Base-by-base conservation (phyloP, 2,888 invertebrate genomes). In the Boloria euphrosyne region DNA sequence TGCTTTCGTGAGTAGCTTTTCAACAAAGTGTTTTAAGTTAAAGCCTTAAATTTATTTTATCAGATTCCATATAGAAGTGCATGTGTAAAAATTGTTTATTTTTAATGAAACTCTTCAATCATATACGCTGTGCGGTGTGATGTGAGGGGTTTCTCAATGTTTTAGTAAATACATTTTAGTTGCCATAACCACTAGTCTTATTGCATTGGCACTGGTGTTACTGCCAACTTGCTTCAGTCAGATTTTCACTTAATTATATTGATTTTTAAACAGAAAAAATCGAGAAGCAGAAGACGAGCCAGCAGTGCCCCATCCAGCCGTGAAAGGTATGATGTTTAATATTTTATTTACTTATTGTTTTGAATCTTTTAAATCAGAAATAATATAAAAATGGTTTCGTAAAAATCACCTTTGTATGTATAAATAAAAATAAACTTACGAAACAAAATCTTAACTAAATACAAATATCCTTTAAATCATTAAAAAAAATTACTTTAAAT, bases 181-280 rank as follows among this genome's bases (percentile, higher is more conserved):
- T 90, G 89, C 86, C 85, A 86, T 89, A 85, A 87, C 86, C 91
- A 92, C 91, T 91, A 91, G 90, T 85, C 80, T 84, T 89, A 83
- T 87, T 89, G 88, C 89, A 89, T 89, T 91, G 92, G 91, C 92
- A 92, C 92, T 88, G 90, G 91, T 92, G 91, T 91, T 89, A 77
- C 73, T 77, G 71, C 69, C 69, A 46, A 65, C 70, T 74, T 78
- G 69, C 70, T 70, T 68, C 43, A 64, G 13, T 43, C 52, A 65
- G 54, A 62, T 69, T 63, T 62, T 73, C 63, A 75, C 66, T 70
- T 72, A 27, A 46, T 70, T 60, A 75, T 80, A 71, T 84, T 84
- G 73, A 83, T 75, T 76, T 78, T 86, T 84, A 74, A 80, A 89
- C 90, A 92, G 92, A 92, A 90, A 86, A 92, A 91, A 76, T 85